Conservation (phyloP, 37 sponge, comb jelly and placozoan species). For the Petrosia ficiformis region DNA sequence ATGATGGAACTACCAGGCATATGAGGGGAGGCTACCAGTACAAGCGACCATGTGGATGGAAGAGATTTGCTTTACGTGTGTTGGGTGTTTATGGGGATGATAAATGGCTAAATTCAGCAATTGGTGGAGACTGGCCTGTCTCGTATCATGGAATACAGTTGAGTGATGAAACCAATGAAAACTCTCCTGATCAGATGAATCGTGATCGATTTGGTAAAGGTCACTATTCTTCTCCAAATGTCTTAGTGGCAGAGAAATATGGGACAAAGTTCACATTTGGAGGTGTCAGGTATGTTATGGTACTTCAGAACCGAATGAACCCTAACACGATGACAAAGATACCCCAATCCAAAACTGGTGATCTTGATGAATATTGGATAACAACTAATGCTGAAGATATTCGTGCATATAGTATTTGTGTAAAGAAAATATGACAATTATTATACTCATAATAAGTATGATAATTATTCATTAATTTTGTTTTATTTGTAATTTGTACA, state of each 20-base stretch:
- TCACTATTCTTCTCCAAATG: slow-evolving; percentile 22
- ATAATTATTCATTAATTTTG: no score
- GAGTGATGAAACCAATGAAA: neutral
- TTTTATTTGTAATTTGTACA: no score
- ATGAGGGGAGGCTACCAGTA: slow-evolving; percentile 38
- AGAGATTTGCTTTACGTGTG: slow-evolving; percentile 27
- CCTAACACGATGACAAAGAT: neutral
- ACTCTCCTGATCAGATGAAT: neutral
- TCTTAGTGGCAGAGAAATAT: slow-evolving; percentile 24
- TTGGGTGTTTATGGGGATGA: slow-evolving; percentile 26
- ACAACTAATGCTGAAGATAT: neutral
- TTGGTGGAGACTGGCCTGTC: slow-evolving; percentile 36
- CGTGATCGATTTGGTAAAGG: slow-evolving; percentile 23
- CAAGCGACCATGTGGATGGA: slow-evolving; percentile 51
- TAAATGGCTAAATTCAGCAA: slow-evolving; percentile 15
- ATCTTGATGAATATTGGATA: slow-evolving; percentile 14
- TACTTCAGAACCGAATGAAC: slow-evolving; percentile 47
- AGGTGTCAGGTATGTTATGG: slow-evolving; percentile 13
- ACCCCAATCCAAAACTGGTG: neutral
- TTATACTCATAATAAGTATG: no score
- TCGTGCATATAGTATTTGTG: slow-evolving; percentile 16
- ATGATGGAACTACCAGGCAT: slow-evolving; percentile 24
- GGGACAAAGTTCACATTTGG: slow-evolving; percentile 4
- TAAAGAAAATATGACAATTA: neutral
- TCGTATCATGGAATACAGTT: slow-evolving; percentile 33